Evolutionary conservation across 2,888 invertebrate species (phyloP), one percentile per base, ranked within the genome.

Genomic region (Mimas tiliae): DNA sequence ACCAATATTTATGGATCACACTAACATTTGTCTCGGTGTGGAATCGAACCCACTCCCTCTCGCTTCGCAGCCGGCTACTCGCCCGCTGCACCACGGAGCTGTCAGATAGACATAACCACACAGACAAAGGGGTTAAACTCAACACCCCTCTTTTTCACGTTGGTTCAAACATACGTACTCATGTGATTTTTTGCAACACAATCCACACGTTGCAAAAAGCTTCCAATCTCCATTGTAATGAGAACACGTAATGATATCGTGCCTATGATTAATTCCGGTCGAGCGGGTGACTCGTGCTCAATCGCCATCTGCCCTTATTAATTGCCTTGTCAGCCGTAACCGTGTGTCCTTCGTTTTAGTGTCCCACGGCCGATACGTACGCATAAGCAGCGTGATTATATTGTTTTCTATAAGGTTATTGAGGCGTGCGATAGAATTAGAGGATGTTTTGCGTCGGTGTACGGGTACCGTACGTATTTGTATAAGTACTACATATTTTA

Each of bases 231-330:
- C 68, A 55, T 66, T 52, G 66, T 42, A 52, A 77, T 75, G 47
- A 67, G 69, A 65, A 83, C 73, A 90, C 84, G 85, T 82, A 89
- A 86, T 89, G 77, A 68, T 68, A 66, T 68, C 81, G 66, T 79
- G 84, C 84, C 87, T 90, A 91, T 92, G 91, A 92, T 92, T 91
- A 91, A 92, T 91, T 89, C 89, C 87, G 88, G 85, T 83, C 86
- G 86, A 88, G 82, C 87, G 88, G 86, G 83, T 88, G 90, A 90
- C 86, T 91, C 91, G 91, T 91, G 91, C 90, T 88, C 92, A 91
- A 92, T 92, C 91, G 91, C 91, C 90, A 89, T 90, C 90, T 90
- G 89, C 91, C 91, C 90, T 92, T 91, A 92, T 91, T 92, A 91
- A 92, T 92, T 92, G 91, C 90, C 90, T 90, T 90, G 91, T 91